Percentiles rank a stretch among this genome's conserved stretches.
phyloP scores from a whole-genome alignment of 1,140 invertebrate species.

The Artemia franciscana region DNA sequence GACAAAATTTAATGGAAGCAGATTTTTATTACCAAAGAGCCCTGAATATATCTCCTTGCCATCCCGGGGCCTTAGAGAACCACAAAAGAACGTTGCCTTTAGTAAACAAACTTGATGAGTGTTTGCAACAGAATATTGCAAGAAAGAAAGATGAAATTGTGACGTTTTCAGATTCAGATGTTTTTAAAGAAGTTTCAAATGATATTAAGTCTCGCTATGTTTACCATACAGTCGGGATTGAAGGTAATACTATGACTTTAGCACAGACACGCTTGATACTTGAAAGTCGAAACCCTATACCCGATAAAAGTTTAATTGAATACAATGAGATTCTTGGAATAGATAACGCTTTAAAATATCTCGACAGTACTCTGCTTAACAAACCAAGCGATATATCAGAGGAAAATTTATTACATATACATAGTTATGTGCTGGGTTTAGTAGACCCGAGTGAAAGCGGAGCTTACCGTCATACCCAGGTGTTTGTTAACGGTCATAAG shows the following conservation, averaged over 20 bases:
- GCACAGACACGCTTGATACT: slow-evolving; percentile 73
- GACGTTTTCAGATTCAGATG: slow-evolving; percentile 49
- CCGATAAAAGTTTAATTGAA: slow-evolving; percentile 80
- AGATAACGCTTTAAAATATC: slow-evolving; percentile 82
- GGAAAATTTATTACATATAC: slow-evolving; percentile 76
- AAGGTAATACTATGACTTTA: slow-evolving; percentile 91
- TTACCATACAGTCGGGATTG: slow-evolving; percentile 89
- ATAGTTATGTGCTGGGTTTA: slow-evolving; percentile 72
- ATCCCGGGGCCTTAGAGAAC: slow-evolving; percentile 52
- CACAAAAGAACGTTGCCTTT: slow-evolving; percentile 56
- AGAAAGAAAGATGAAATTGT: slow-evolving; percentile 56
- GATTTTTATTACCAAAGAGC: slow-evolving; percentile 66
- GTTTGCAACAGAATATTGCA: slow-evolving; percentile 54
- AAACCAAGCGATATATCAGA: slow-evolving; percentile 42
- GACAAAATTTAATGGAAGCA: slow-evolving; percentile 63
- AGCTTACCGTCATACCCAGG: slow-evolving; percentile 40
- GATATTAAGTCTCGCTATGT: slow-evolving; percentile 88
- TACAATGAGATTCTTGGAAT: slow-evolving; percentile 88
- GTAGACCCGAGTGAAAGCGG: slow-evolving; percentile 71
- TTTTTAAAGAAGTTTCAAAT: slow-evolving; percentile 62
- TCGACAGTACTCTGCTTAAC: slow-evolving; percentile 66
- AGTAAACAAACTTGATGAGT: slow-evolving; percentile 69
- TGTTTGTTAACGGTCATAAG: slow-evolving; percentile 78
- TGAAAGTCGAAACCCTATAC: slow-evolving; percentile 74
- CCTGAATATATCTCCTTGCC: slow-evolving; percentile 52